Conservation (phyloP, 1,140 invertebrate genomes). For the Aphidius gifuensis region DNA sequence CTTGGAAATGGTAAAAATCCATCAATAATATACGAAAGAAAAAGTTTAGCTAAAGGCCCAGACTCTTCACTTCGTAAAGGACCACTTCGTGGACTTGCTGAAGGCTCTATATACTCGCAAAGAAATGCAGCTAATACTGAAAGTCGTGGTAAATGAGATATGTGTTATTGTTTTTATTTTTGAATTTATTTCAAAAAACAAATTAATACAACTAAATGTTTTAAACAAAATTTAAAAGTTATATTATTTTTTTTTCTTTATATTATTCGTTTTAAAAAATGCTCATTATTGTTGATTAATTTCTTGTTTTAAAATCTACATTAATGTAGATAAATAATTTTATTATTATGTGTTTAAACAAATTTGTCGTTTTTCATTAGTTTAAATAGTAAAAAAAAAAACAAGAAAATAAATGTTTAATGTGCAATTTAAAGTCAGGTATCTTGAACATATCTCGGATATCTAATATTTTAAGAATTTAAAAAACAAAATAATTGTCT, state of each 20-base stretch:
- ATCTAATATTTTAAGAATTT: too few relatives aligned
- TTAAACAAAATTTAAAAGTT: slow-evolving; percentile 18
- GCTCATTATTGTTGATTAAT: too few relatives aligned
- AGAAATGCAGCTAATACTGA: slow-evolving; percentile 53
- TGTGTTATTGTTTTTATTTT: slow-evolving; percentile 46
- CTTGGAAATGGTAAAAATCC: slow-evolving; percentile 59
- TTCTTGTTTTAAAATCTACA: too few relatives aligned
- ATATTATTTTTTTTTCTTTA: slow-evolving; percentile 15
- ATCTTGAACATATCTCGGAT: too few relatives aligned
- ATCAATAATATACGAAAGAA: slow-evolving; percentile 48
- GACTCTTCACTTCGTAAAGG: slow-evolving; percentile 64
- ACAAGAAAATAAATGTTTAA: too few relatives aligned
- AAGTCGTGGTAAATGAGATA: slow-evolving; percentile 58
- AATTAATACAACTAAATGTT: slow-evolving; percentile 11
- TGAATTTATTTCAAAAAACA: slow-evolving; percentile 9
- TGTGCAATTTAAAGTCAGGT: too few relatives aligned
- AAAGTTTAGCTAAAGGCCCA: slow-evolving; percentile 58
- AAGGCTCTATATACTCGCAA: slow-evolving; percentile 68
- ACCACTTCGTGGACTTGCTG: slow-evolving; percentile 60
- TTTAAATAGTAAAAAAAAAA: too few relatives aligned
- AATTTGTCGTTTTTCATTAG: too few relatives aligned
- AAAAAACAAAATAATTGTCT: too few relatives aligned
- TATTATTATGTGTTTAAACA: too few relatives aligned
- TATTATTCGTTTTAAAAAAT: too few relatives aligned
- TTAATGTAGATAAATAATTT: too few relatives aligned